A percentile compares a stretch with the other conserved stretches of the same genome.
Evolutionary conservation across 1,140 invertebrate species (phyloP).

Genomic region (Homalodisca vitripennis): DNA sequence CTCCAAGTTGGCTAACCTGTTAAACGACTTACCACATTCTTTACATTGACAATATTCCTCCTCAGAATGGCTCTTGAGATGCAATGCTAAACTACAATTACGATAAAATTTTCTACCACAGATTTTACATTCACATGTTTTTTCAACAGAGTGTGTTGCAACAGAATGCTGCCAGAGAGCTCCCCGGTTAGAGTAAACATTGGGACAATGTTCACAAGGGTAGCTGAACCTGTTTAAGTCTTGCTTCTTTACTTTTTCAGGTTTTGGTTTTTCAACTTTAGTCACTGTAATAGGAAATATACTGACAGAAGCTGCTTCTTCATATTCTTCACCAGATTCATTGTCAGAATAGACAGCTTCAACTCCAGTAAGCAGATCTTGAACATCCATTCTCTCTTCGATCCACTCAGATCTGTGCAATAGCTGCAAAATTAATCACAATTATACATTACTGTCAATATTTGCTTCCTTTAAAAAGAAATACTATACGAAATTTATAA

Average conservation of each 20-base stretch:
- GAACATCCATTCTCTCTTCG: constrained; percentile 30
- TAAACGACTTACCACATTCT: constrained; percentile 38
- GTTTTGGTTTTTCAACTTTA: constrained; percentile 15
- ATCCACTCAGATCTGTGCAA: constrained; percentile 26
- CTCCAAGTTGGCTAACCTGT: constrained; percentile 34
- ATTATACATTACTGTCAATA: background rate
- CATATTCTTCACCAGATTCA: constrained; percentile 28
- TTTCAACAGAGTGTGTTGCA: constrained; percentile 37
- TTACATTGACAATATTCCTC: constrained; percentile 39
- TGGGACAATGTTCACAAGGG: constrained; percentile 39
- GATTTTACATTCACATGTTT: constrained; percentile 40
- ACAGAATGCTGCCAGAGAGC: constrained; percentile 40
- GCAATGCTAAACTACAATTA: constrained; percentile 41
- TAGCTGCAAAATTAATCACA: constrained; percentile 7
- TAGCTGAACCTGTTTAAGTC: constrained; percentile 26
- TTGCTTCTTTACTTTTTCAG: background rate
- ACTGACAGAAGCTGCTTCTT: constrained; percentile 23
- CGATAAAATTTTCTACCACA: constrained; percentile 41
- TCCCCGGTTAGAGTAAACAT: constrained; percentile 38
- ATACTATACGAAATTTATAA: too few species aligned
- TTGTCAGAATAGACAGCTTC: constrained; percentile 41
- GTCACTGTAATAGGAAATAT: constrained; percentile 7
- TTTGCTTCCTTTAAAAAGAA: too few species aligned
- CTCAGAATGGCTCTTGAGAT: constrained; percentile 41
- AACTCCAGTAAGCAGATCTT: constrained; percentile 35